These are phyloP conservation scores for Myiagra hebetior DNA, from an alignment of 2,113 vertebrate species.

Conservation along the genomic window DNA sequence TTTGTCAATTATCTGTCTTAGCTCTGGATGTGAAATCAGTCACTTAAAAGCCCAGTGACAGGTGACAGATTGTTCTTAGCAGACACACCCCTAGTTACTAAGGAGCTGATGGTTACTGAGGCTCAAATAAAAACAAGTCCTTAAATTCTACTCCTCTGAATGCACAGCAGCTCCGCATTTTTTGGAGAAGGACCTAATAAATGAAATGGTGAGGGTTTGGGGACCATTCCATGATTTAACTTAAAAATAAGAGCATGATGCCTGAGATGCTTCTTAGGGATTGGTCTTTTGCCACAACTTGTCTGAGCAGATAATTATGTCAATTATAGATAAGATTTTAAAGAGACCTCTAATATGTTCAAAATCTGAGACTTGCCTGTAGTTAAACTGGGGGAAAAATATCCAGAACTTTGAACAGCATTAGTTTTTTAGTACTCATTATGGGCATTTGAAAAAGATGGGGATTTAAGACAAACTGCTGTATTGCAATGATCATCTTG, in stretches of 20 bases:
- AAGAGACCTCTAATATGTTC: background rate
- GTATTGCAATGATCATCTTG: background rate
- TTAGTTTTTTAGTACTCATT: background rate
- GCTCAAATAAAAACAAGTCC: background rate
- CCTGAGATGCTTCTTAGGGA: background rate
- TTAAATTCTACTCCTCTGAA: background rate
- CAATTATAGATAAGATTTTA: background rate
- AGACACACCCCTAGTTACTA: background rate
- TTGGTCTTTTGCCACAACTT: background rate
- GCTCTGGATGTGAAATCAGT: background rate
- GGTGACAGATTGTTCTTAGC: background rate
- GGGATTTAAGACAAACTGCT: background rate
- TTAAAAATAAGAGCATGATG: background rate
- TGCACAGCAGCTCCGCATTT: background rate
- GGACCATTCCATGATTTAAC: background rate
- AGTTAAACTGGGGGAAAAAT: background rate
- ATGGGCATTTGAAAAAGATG: background rate
- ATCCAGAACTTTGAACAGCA: background rate
- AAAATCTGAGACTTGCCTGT: background rate
- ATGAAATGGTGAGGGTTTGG: background rate
- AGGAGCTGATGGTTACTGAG: background rate
- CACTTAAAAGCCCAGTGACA: background rate
- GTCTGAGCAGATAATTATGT: background rate
- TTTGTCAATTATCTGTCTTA: constrained; percentile 14
- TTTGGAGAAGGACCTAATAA: background rate